Percentiles rank a stretch among this genome's conserved stretches.
These are phyloP conservation scores for Scaeva pyrastri DNA, from an alignment of 2,888 invertebrate genomes.

Conservation along the genomic window DNA sequence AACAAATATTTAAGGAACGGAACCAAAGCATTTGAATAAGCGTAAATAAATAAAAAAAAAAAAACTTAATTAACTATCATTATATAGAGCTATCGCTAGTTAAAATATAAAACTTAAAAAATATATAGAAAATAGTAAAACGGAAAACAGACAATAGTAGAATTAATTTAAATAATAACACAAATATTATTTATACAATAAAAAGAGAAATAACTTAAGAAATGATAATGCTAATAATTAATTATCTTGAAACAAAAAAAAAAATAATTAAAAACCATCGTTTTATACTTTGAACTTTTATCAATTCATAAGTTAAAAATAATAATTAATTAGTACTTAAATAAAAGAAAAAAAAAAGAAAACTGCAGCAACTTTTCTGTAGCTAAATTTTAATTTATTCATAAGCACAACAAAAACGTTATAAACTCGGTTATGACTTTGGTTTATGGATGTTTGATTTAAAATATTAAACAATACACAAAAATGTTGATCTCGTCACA, in stretches of 20 bases:
- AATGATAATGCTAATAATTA: neutral
- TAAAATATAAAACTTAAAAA: constrained; percentile 18
- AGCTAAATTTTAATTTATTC: neutral
- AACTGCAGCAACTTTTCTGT: neutral
- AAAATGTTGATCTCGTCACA: constrained; percentile 17
- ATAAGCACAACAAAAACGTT: neutral
- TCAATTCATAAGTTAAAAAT: neutral
- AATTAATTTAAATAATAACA: constrained; percentile 74
- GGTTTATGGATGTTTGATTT: neutral
- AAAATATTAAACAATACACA: constrained; percentile 1
- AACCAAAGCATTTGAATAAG: constrained; percentile 65
- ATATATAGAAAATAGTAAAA: constrained; percentile 70
- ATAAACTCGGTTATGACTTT: neutral
- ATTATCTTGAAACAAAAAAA: neutral
- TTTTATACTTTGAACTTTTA: neutral
- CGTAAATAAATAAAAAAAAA: constrained; percentile 13
- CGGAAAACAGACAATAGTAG: constrained; percentile 79
- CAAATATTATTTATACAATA: constrained; percentile 61
- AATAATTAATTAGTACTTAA: neutral
- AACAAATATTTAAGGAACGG: constrained; percentile 40
- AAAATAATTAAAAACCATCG: neutral
- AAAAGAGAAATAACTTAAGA: constrained; percentile 3
- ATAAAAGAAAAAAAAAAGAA: too few species aligned
- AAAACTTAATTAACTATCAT: constrained; percentile 49
- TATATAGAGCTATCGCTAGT: constrained; percentile 33